These are phyloP conservation scores for Pteromalus puparum DNA, from an alignment of 1,140 invertebrate species.

Conservation along the genomic window DNA sequence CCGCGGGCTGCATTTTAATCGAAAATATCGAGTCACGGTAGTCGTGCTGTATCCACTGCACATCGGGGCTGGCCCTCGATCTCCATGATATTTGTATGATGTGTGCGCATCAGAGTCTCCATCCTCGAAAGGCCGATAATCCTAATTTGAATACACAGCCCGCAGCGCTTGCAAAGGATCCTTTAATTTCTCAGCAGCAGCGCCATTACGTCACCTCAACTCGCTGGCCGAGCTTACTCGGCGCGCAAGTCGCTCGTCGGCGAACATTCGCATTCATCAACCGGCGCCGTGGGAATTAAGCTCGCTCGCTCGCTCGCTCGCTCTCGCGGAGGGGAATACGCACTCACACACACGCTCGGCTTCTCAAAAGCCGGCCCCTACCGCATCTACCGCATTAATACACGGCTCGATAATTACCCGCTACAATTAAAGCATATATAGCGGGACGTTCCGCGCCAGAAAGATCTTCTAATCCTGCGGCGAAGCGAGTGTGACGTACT, in stretches of 20 bases:
- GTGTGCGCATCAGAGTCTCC: too few species aligned
- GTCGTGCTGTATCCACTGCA: not conserved
- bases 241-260: not conserved
- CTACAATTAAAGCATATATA: conserved; percentile 35
- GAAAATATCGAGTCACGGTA: too few species aligned
- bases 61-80: not conserved
- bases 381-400: conserved; percentile 38
- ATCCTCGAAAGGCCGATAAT: conserved; percentile 20
- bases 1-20: too few species aligned
- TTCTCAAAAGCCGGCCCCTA: conserved; percentile 11
- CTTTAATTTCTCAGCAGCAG: conserved; percentile 19
- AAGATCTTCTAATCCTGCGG: conserved; percentile 57
- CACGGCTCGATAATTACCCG: conserved; percentile 10
- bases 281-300: not conserved
- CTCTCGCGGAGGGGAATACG: not conserved
- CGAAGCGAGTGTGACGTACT: conserved; percentile 26
- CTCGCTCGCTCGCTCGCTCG: too few species aligned
- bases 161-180: not conserved
- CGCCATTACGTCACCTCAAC: not conserved
- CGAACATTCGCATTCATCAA: conserved; percentile 15
- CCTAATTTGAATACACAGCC: conserved; percentile 22
- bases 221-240: not conserved
- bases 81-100: not conserved
- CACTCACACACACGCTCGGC: not conserved
- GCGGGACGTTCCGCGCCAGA: conserved; percentile 4